Evolutionary conservation across 2,113 vertebrate genomes (phyloP).

Genomic region (Strigops habroptila): DNA sequence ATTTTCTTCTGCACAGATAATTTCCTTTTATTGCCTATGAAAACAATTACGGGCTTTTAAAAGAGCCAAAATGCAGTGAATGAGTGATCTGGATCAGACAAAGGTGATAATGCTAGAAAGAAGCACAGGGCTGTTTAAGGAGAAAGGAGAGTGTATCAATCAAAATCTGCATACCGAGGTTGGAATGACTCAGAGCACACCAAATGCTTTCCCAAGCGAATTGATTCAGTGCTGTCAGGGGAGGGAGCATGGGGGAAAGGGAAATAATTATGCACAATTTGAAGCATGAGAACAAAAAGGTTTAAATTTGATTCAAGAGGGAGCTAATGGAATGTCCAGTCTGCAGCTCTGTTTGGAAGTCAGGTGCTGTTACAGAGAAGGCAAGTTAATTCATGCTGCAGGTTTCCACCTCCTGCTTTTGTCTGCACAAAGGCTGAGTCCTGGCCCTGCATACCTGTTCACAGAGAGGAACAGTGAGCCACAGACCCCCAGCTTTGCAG

Average conservation of each 20-base stretch:
- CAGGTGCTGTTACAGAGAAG: neutral
- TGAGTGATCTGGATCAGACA: neutral
- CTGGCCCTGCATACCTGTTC: neutral
- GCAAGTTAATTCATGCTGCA: neutral
- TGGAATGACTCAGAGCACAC: neutral
- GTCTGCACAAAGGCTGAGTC: neutral
- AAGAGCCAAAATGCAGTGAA: neutral
- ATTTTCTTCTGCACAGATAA: neutral
- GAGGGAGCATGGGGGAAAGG: neutral
- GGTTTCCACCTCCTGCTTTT: neutral
- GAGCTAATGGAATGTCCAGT: neutral
- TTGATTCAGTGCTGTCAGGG: neutral
- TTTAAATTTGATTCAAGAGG: constrained; percentile 1
- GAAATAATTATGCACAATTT: neutral
- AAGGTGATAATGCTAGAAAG: neutral
- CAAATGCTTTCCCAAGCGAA: neutral
- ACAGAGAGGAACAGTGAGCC: neutral
- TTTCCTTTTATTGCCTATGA: neutral
- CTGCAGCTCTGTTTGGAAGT: neutral
- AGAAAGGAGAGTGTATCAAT: neutral
- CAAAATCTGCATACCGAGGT: neutral
- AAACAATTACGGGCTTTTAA: neutral
- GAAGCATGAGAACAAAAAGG: neutral
- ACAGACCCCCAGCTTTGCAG: neutral
- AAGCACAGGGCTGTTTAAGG: neutral